A percentile compares a stretch with the other conserved stretches of the same genome.
These are phyloP conservation scores for Emydura subglobosa DNA, from an alignment of 2,113 vertebrate species.

Conservation along the genomic window DNA sequence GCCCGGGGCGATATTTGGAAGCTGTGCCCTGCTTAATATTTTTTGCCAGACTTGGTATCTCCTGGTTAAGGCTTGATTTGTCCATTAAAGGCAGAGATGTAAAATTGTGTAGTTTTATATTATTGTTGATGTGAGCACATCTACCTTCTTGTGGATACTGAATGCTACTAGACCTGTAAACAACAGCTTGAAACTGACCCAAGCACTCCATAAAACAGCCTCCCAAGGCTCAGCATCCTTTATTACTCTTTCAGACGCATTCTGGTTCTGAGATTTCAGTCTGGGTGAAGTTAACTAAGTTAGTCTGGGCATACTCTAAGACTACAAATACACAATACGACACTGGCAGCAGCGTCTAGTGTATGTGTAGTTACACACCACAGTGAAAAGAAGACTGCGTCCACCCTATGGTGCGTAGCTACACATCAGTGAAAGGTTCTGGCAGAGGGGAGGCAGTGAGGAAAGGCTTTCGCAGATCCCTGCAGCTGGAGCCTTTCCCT, in stretches of 20 bases:
- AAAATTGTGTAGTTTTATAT: neutral
- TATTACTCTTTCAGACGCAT: neutral
- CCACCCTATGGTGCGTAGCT: no score
- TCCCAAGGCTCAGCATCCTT: neutral
- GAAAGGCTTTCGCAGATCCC: no score
- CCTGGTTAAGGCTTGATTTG: neutral
- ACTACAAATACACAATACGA: no score
- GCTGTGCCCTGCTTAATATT: neutral
- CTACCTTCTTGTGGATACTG: neutral
- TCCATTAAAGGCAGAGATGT: rapidly evolving
- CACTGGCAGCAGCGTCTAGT: no score
- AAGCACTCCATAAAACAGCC: neutral
- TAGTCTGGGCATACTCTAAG: neutral
- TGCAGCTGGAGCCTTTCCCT: no score
- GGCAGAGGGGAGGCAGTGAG: no score
- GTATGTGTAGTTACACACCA: no score
- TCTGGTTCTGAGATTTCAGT: no score
- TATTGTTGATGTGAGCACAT: neutral
- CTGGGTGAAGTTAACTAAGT: neutral
- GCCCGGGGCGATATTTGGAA: neutral
- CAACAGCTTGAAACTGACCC: neutral
- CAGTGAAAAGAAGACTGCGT: no score
- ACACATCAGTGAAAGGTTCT: no score
- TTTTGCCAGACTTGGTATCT: neutral
- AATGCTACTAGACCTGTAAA: neutral